These are phyloP conservation scores for Edolisoma coerulescens DNA, from an alignment of 2,113 vertebrate genomes.

Conservation along the genomic window DNA sequence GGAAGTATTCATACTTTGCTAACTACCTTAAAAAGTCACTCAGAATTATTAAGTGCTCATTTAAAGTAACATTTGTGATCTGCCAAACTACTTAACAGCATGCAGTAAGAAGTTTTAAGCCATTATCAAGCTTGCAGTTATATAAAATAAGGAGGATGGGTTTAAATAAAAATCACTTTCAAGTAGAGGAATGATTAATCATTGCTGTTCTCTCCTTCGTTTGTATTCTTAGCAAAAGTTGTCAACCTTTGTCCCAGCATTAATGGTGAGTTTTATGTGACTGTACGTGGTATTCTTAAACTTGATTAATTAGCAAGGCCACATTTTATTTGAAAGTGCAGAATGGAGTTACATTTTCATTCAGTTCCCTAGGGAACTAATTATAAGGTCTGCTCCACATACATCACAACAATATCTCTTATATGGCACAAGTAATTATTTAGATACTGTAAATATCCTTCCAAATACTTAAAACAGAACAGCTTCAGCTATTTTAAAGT, in stretches of 20 bases:
- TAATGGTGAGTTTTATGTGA: constrained; percentile 16
- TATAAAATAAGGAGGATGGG: neutral
- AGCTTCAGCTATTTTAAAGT: neutral
- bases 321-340: constrained; percentile 17
- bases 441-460: constrained; percentile 34
- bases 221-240: constrained; percentile 17
- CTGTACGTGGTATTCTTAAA: constrained; percentile 11
- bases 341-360: constrained; percentile 26
- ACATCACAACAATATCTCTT: constrained; percentile 6
- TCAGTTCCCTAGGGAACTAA: constrained; percentile 42
- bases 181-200: constrained; percentile 6
- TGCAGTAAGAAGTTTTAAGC: neutral
- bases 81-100: neutral
- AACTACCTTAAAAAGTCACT: neutral
- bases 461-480: constrained; percentile 5
- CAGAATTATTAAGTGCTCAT: constrained; percentile 3
- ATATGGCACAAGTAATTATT: constrained; percentile 14
- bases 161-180: constrained; percentile 39
- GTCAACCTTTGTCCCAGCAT: constrained; percentile 18
- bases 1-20: neutral
- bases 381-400: constrained; percentile 26
- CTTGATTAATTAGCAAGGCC: constrained; percentile 46
- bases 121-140: neutral
- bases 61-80: constrained; percentile 13
- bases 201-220: neutral